Evolutionary conservation across 2,113 vertebrate genomes (phyloP).

Genomic region (Dicentrarchus labrax): DNA sequence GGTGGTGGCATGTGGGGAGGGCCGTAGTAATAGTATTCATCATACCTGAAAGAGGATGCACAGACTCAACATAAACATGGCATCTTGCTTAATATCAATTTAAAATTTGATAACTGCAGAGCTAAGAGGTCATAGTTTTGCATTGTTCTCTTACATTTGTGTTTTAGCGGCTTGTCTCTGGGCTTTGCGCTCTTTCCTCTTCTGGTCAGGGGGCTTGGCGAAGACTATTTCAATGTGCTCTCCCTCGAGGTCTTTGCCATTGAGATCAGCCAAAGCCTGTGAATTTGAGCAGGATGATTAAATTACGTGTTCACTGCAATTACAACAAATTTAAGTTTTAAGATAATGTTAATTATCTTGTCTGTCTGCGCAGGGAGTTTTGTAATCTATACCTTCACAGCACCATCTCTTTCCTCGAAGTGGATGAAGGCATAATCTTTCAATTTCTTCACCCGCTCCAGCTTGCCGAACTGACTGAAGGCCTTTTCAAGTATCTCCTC

Average conservation of each 20-base stretch:
- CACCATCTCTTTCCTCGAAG: conserved; percentile 97
- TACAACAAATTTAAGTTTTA: not conserved
- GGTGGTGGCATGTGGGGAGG: conserved; percentile 98
- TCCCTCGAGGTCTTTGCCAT: conserved; percentile 99
- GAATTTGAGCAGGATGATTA: conserved; percentile 6
- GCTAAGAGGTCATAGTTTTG: not conserved
- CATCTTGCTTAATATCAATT: not conserved
- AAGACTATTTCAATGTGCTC: conserved; percentile 99
- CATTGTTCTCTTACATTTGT: conserved; percentile 92
- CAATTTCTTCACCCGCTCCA: conserved; percentile 98
- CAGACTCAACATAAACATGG: conserved; percentile 1
- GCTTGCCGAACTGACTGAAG: conserved; percentile 97
- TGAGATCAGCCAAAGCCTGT: conserved; percentile 98
- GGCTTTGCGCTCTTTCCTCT: conserved; percentile 99
- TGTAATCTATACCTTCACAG: conserved; percentile 91
- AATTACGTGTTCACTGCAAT: not conserved
- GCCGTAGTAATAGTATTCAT: conserved; percentile 99
- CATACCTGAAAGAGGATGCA: conserved; percentile 88
- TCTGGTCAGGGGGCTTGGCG: conserved; percentile 99
- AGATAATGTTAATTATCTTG: not conserved
- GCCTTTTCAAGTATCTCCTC: conserved; percentile 99
- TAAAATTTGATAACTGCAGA: not conserved
- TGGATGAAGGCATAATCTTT: conserved; percentile 99
- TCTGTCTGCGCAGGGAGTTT: fast-evolving
- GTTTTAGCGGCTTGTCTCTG: conserved; percentile 99